Base-by-base conservation (phyloP, 2,888 invertebrate species). In the Drosophila cyrtoloma region DNA sequence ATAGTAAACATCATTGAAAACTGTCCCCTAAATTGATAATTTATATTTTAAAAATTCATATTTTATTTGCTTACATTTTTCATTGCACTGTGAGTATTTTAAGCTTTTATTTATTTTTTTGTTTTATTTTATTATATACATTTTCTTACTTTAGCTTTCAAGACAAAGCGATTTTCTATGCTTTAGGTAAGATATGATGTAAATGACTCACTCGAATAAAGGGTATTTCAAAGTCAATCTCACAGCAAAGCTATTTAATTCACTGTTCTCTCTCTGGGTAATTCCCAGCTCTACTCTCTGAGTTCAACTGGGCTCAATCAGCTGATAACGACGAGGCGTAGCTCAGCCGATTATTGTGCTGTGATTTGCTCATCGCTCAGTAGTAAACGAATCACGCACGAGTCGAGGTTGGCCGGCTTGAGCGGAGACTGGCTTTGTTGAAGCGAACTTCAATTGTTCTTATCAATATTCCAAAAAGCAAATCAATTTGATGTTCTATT, bases 321-420 rank as follows among this genome's bases (percentile, higher is more conserved):
- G 69, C 67, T 83, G 79, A 86, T 86, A 86, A 81, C 72, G 44
- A 57, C 70, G 51, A 37, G 77, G 65, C 67, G 35, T 10, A 66
- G 77, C 75, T 71, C 53, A 75, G 79, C 65, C 60, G 33, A 53
- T 58, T 58, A 58, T 76, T 60, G 60, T 39, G 52, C 44, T 35
- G 66, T 37, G 69, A 75, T 67, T 60, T 52, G 60, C 39, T 64
- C 63, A 50, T 52, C 51, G 50, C 50, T 86, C 73, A 86, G 85
- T 87, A 66, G 67, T 60, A 51, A 70, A 58, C 65, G 67, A 78
- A 68, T 57, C 63, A 82, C 60, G 55, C 65, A 70, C 62, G 57
- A 67, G 71, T 55, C 32, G 56, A 26, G 67, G 67, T 55, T 47
- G 44, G 35, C 42, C 69, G 58, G 55, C 37, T 52, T 61, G 33